Conservation (phyloP, 2,113 vertebrate genomes). For the Eudyptes chrysolophus region DNA sequence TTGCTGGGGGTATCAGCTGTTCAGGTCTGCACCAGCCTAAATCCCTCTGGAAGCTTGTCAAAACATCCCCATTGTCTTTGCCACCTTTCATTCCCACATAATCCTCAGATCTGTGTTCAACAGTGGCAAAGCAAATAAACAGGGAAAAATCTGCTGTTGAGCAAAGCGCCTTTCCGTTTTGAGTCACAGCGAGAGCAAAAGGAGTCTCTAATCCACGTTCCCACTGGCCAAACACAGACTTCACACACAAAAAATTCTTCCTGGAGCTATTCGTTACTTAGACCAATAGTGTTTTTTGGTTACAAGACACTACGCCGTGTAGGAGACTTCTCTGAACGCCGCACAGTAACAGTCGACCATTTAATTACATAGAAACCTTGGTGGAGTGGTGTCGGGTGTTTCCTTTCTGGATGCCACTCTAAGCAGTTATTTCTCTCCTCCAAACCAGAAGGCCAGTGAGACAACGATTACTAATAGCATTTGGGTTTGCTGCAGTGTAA, state of each 20-base stretch:
- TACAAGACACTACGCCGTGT: fast-evolving
- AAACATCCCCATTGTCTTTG: constrained; percentile 51
- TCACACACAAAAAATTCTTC: background rate
- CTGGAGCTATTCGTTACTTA: background rate
- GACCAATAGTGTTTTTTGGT: background rate
- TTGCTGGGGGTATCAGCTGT: background rate
- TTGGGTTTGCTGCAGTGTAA: background rate
- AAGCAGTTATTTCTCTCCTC: background rate
- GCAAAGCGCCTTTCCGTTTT: background rate
- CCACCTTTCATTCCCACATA: constrained; percentile 17
- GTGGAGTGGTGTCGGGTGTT: background rate
- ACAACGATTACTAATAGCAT: background rate
- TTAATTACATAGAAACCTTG: background rate
- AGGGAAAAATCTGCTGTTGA: background rate
- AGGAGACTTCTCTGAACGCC: background rate
- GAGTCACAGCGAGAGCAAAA: background rate
- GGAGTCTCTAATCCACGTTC: background rate
- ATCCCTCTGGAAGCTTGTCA: constrained; percentile 25
- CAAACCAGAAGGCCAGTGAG: background rate
- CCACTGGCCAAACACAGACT: background rate
- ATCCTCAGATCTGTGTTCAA: constrained; percentile 19
- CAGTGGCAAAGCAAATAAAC: constrained; percentile 57
- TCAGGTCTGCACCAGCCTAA: constrained; percentile 7
- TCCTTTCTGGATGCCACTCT: background rate
- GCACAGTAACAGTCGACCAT: fast-evolving